Conservation (phyloP, 1,140 invertebrate species). For the Galleria mellonella region DNA sequence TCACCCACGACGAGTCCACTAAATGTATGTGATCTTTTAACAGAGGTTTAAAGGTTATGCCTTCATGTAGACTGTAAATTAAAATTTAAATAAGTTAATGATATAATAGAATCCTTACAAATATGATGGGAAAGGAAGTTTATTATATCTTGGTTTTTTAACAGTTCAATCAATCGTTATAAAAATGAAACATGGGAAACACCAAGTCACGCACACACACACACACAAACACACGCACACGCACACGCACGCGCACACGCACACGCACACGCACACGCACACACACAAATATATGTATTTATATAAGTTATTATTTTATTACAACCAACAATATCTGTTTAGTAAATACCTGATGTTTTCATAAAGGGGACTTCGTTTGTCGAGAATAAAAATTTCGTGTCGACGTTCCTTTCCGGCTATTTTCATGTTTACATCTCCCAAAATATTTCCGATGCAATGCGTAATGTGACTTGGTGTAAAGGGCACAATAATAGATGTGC, state of each 20-base stretch:
- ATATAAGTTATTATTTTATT: no score
- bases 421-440: background rate
- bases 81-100: background rate
- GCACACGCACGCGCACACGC: no score
- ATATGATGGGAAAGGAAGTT: background rate
- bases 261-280: no score
- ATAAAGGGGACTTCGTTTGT: background rate
- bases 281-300: no score
- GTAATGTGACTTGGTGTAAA: background rate
- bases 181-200: background rate
- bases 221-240: no score
- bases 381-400: background rate
- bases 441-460: background rate
- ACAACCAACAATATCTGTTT: no score
- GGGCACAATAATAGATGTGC: background rate
- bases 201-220: no score
- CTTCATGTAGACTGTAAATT: constrained; percentile 18
- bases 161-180: no score
- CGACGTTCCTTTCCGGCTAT: background rate
- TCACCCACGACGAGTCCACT: constrained; percentile 18
- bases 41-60: constrained; percentile 9
- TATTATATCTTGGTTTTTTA: background rate
- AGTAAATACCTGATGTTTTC: background rate
- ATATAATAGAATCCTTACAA: background rate
- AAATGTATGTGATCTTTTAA: constrained; percentile 8